phyloP scores from a whole-genome alignment of 2,797 vertebrate species.

The Macrochelys suwanniensis region DNA sequence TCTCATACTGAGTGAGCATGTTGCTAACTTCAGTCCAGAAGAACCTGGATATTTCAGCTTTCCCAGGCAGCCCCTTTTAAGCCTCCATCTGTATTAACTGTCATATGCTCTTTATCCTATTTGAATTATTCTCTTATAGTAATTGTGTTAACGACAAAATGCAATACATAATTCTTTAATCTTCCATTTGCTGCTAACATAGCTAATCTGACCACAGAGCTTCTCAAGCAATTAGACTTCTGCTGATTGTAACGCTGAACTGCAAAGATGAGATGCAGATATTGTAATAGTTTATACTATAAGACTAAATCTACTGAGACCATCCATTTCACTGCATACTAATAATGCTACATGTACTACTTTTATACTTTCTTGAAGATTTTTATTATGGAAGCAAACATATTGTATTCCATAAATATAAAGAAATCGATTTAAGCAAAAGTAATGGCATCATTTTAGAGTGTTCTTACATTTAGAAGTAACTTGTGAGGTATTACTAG shows the following conservation, averaged over 20 bases:
- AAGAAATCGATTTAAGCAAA: neutral
- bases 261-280: neutral
- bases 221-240: neutral
- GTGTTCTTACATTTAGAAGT: neutral
- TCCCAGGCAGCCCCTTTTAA: neutral
- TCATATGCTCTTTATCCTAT: constrained; percentile 4
- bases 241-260: constrained; percentile 35
- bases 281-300: neutral
- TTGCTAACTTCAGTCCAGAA: neutral
- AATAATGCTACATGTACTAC: neutral
- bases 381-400: neutral
- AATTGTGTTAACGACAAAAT: neutral
- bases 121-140: constrained; percentile 9
- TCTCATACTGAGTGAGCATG: neutral
- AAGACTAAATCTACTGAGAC: neutral
- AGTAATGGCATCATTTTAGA: neutral
- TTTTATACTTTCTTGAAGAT: neutral
- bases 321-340: neutral
- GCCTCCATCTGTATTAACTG: constrained; percentile 10
- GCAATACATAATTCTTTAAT: constrained; percentile 22
- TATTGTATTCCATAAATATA: neutral
- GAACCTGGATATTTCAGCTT: constrained; percentile 1
- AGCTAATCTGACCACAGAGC: constrained; percentile 4
- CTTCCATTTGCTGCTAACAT: neutral
- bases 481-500: neutral